Conservation (phyloP, 2,888 invertebrate species). For the Teleogryllus oceanicus region DNA sequence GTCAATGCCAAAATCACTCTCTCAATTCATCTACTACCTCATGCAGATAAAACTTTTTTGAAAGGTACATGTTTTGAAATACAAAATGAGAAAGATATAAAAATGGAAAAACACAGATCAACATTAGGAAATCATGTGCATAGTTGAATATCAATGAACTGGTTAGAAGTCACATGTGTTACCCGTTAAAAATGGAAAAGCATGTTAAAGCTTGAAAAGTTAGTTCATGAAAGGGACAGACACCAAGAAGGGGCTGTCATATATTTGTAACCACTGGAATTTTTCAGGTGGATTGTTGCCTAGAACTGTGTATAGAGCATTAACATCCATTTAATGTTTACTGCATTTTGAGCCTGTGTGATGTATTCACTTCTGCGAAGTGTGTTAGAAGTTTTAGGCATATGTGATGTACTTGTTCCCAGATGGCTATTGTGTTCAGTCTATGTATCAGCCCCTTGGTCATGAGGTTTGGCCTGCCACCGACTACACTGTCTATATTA, state of each 20-base stretch:
- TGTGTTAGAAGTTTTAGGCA: too few species aligned
- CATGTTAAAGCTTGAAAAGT: conserved; percentile 10
- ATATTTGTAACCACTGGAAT: too few species aligned
- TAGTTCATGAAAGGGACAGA: neutral
- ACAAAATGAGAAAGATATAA: conserved; percentile 18
- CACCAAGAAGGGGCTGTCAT: too few species aligned
- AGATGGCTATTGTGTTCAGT: too few species aligned
- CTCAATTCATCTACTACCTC: conserved; percentile 33
- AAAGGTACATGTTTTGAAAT: conserved; percentile 2
- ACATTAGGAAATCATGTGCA: neutral
- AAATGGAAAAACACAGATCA: neutral
- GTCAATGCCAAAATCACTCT: conserved; percentile 28
- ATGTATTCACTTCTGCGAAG: too few species aligned
- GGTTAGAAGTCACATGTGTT: neutral
- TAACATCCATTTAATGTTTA: too few species aligned
- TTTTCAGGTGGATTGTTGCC: too few species aligned
- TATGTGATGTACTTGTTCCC: too few species aligned
- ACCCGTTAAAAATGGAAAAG: neutral
- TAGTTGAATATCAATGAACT: neutral
- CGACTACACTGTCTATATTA: neutral
- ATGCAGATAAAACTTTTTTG: conserved; percentile 22
- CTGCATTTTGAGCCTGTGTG: too few species aligned
- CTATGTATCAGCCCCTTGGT: neutral
- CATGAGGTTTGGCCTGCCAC: neutral
- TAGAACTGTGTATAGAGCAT: too few species aligned